A percentile compares a stretch with the other conserved stretches of the same genome.
Evolutionary conservation across 2,888 invertebrate genomes (phyloP).

Genomic region (Lasioglossum calceatum): DNA sequence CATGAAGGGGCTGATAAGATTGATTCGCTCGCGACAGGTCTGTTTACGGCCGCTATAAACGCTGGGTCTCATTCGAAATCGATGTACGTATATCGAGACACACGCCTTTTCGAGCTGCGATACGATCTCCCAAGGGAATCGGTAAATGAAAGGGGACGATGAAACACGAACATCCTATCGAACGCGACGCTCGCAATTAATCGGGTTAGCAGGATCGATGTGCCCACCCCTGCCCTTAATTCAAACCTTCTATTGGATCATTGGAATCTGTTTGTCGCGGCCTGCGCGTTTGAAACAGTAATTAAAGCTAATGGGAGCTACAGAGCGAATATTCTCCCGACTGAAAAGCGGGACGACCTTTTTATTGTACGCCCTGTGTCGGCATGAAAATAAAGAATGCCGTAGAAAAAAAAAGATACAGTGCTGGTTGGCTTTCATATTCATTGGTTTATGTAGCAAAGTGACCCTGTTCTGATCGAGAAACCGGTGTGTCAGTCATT

Average conservation of each 20-base stretch:
- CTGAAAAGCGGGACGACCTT: background rate
- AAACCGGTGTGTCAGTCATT: background rate
- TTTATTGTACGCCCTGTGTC: background rate
- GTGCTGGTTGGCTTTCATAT: background rate
- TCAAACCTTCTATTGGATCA: constrained; percentile 51
- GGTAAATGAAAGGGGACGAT: constrained; percentile 60
- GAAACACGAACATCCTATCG: constrained; percentile 63
- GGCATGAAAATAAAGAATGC: background rate
- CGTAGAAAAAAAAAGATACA: background rate
- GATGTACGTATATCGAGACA: constrained; percentile 20
- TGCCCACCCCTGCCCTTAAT: constrained; percentile 50
- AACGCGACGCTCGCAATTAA: constrained; percentile 75
- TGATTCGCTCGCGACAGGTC: background rate
- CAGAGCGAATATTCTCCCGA: background rate
- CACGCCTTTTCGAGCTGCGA: constrained; percentile 30
- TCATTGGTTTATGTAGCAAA: background rate
- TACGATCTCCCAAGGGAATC: constrained; percentile 58
- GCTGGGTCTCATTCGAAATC: constrained; percentile 28
- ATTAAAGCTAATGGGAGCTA: constrained; percentile 23
- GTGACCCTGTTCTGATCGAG: background rate
- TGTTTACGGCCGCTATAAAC: constrained; percentile 29
- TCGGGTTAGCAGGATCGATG: constrained; percentile 71
- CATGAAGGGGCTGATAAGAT: background rate
- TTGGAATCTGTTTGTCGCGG: constrained; percentile 45
- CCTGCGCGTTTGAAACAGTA: constrained; percentile 9